Evolutionary conservation across 2,113 vertebrate species (phyloP).

Genomic region (Phycodurus eques): DNA sequence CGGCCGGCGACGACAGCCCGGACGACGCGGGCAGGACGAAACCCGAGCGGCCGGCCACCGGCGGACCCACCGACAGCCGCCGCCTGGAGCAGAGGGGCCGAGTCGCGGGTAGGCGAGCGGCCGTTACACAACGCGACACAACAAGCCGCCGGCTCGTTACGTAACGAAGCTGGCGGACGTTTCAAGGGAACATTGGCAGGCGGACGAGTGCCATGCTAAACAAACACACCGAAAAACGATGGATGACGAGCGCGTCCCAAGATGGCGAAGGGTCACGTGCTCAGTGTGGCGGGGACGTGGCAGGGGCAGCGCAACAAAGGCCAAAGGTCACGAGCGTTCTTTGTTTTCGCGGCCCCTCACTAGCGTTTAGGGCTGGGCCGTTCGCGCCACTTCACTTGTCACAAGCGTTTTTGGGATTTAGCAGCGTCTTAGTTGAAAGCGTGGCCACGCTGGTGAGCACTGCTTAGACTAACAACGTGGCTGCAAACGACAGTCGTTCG

Average conservation of each 20-base stretch:
- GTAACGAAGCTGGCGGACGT: constrained; percentile 10
- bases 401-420: background rate
- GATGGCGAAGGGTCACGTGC: background rate
- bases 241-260: too few relatives aligned
- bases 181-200: background rate
- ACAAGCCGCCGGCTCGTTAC: constrained; percentile 14
- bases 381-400: background rate
- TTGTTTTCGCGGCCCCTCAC: background rate
- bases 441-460: too few relatives aligned
- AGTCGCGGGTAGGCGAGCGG: constrained; percentile 68
- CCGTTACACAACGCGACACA: background rate
- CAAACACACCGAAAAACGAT: too few relatives aligned
- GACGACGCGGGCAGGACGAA: constrained; percentile 53
- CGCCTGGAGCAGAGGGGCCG: constrained; percentile 71
- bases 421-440: too few relatives aligned
- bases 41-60: constrained; percentile 32
- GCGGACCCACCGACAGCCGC: constrained; percentile 47
- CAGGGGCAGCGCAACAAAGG: background rate
- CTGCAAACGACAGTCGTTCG: too few relatives aligned
- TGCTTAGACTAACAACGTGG: background rate
- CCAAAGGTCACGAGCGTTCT: background rate
- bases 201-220: background rate
- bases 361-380: background rate
- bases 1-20: constrained; percentile 19
- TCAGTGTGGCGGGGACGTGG: background rate